Base-by-base conservation (phyloP, 1,140 invertebrate genomes). In the Halictus rubicundus region DNA sequence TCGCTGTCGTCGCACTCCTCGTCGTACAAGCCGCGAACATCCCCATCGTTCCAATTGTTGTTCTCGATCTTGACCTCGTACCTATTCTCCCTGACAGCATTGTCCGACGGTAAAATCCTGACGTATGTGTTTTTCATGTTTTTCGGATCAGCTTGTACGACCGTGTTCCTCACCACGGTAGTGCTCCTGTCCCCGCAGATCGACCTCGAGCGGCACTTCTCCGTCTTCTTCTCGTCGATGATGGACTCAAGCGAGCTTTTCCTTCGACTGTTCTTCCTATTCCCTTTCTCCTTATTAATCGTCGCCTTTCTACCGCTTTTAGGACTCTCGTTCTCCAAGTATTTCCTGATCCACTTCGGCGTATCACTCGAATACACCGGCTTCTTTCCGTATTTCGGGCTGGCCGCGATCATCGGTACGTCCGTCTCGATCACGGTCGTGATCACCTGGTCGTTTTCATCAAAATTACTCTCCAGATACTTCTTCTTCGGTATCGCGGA, bases 341-440 rank as follows among this genome's bases (percentile, higher is more conserved):
- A 92, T 21, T 92, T 92, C 10, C 78, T 88, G 74, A 92, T 90
- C 92, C 92, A 92, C 8, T 91, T 92, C 0, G 92, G 91, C 0
- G 91, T 87, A 10, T 92, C 91, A 54, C 80, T 91, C 14, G 86
- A 84, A 27, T 92, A 92, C 2, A 90, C 87, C 0, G 87, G 85
- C 27, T 90, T 92, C 54, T 91, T 92, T 27, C 83, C 84, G 78
- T 91, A 91, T 49, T 92, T 92, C 0, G 91, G 91, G 71, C 86
- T 89, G 6, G 82, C 83, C 1, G 90, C 61, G 25, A 91, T 86
- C 66, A 92, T 88, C 0, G 91, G 92, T 32, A 90, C 72, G 6
- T 92, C 92, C 0, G 90, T 92, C 39, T 92, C 92, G 21, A 92
- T 91, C 0, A 92, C 92, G 0, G 92, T 92, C 0, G 92, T 92